These are phyloP conservation scores for Platorchestia sp. DNA, from an alignment of 1,140 invertebrate species.

Conservation along the genomic window DNA sequence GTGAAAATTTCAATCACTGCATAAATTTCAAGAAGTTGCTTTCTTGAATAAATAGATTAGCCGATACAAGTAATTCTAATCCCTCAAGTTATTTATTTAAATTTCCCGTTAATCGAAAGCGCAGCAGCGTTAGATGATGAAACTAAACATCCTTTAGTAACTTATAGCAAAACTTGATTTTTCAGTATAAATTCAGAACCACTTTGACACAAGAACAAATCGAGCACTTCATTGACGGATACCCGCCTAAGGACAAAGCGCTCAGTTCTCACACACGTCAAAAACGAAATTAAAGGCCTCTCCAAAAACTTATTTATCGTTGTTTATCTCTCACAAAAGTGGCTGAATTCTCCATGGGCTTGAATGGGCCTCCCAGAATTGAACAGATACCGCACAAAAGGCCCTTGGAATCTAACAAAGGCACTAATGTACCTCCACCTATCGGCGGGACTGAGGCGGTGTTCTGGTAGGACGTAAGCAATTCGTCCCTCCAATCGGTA, in stretches of 20 bases:
- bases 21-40: no score
- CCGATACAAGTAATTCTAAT: no score
- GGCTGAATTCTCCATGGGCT: neutral
- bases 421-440: conserved; percentile 10
- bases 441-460: neutral
- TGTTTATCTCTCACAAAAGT: neutral
- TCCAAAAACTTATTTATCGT: neutral
- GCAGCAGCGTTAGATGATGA: neutral
- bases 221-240: neutral
- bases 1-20: no score
- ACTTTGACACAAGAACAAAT: neutral
- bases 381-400: conserved; percentile 44
- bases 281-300: neutral
- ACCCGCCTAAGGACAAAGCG: neutral
- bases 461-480: neutral
- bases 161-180: neutral
- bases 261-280: conserved; percentile 6
- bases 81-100: no score
- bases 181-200: neutral
- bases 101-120: neutral
- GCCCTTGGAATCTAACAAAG: conserved; percentile 19
- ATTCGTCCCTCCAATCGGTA: neutral
- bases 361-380: conserved; percentile 1
- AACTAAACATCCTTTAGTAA: no score
- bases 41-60: no score